A percentile compares a stretch with the other conserved stretches of the same genome.
Evolutionary conservation across 2,113 vertebrate species (phyloP).

Genomic region (Phalacrocorax pelagicus): DNA sequence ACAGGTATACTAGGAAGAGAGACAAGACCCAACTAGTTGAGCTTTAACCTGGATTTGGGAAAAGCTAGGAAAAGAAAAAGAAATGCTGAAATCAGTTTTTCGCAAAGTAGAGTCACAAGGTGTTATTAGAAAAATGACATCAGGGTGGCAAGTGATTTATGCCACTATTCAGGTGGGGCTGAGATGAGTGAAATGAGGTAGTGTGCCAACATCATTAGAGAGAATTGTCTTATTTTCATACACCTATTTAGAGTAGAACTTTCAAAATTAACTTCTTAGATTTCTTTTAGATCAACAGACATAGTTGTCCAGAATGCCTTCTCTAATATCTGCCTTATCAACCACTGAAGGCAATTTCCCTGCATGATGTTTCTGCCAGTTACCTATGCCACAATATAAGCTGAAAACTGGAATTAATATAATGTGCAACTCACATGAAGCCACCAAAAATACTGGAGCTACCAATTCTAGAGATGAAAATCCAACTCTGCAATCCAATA

Average conservation of each 20-base stretch:
- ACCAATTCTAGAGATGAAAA: not conserved
- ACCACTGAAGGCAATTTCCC: not conserved
- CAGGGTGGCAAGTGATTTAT: not conserved
- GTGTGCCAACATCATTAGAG: not conserved
- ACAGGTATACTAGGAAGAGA: not conserved
- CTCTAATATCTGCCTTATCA: not conserved
- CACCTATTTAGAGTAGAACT: not conserved
- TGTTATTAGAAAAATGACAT: not conserved
- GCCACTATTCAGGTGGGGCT: not conserved
- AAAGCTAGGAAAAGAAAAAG: not conserved
- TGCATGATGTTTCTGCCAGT: not conserved
- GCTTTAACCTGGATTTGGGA: not conserved
- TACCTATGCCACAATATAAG: not conserved
- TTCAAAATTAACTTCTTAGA: not conserved
- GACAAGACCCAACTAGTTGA: not conserved
- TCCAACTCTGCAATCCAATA: not conserved
- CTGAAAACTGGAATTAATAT: not conserved
- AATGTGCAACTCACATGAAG: not conserved
- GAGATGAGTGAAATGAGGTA: not conserved
- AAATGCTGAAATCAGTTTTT: not conserved
- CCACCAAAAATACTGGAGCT: not conserved
- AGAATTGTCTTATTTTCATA: not conserved
- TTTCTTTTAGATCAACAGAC: not conserved
- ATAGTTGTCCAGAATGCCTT: not conserved
- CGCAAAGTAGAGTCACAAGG: not conserved